Conservation (phyloP, 2,888 invertebrate genomes). For the Cartodere bifasciata region DNA sequence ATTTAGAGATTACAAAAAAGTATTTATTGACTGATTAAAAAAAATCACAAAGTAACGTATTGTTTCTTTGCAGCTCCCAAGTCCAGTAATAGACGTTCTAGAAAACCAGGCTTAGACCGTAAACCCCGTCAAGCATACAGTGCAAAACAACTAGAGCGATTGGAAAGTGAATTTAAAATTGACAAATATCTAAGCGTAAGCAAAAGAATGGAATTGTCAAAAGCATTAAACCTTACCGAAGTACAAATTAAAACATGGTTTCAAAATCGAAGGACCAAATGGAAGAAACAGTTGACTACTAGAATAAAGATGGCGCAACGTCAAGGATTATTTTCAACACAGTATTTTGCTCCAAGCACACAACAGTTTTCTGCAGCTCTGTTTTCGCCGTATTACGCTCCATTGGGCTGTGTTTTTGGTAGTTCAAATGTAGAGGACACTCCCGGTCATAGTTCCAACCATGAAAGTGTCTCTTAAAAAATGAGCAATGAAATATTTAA, state of each 20-base stretch:
- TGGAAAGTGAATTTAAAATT: constrained; percentile 88
- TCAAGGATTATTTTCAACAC: constrained; percentile 63
- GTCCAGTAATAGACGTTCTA: constrained; percentile 61
- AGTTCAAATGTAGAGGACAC: constrained; percentile 37
- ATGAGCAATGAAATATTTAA: too few relatives aligned
- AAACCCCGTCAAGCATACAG: constrained; percentile 96
- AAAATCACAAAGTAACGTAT: neutral
- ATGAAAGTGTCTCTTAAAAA: too few relatives aligned
- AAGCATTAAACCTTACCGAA: constrained; percentile 77
- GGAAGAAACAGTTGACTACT: constrained; percentile 93
- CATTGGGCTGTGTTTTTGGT: constrained; percentile 48
- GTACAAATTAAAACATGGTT: constrained; percentile 98
- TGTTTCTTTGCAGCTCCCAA: constrained; percentile 55
- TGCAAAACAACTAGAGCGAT: constrained; percentile 78
- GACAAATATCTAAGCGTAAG: constrained; percentile 95
- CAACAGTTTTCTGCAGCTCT: constrained; percentile 49
- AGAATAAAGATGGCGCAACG: constrained; percentile 79
- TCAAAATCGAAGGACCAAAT: constrained; percentile 89
- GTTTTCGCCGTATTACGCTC: constrained; percentile 48
- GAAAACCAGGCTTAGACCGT: constrained; percentile 80
- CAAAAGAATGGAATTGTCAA: constrained; percentile 87
- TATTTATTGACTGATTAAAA: too few relatives aligned
- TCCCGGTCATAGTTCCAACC: constrained; percentile 15
- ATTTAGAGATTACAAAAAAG: too few relatives aligned
- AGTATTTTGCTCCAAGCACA: constrained; percentile 49